Percentiles rank a stretch among this genome's conserved stretches.
Conservation (phyloP, 2,113 vertebrate genomes). For the Chunga burmeisteri region DNA sequence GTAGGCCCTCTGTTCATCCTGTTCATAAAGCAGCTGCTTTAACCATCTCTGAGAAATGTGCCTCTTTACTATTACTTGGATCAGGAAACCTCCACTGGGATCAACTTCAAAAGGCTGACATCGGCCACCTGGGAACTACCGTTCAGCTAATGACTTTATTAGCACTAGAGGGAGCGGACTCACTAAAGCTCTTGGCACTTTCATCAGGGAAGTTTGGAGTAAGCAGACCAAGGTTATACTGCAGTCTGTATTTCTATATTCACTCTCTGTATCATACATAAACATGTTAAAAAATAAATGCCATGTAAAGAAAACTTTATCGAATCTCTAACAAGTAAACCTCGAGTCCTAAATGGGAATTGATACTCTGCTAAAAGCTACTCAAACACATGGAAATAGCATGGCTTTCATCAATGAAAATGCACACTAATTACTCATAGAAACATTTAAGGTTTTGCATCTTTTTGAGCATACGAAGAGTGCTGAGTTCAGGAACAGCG, state of each 20-base stretch:
- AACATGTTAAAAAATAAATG: background rate
- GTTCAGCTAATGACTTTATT: background rate
- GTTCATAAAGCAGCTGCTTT: background rate
- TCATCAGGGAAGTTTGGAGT: accelerated
- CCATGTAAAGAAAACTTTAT: background rate
- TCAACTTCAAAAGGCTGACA: conserved; percentile 12
- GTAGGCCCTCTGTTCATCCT: conserved; percentile 8
- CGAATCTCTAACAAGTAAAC: background rate
- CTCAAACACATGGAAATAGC: accelerated
- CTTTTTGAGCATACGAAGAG: accelerated
- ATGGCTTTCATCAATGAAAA: accelerated
- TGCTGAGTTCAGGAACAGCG: accelerated
- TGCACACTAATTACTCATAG: accelerated
- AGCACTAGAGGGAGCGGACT: background rate
- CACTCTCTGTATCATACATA: background rate
- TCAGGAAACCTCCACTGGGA: background rate
- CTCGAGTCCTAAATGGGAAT: background rate
- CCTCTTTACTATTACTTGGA: background rate
- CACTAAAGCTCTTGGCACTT: accelerated
- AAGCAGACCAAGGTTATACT: accelerated
- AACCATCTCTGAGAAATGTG: background rate
- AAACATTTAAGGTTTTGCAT: no score
- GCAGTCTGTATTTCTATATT: accelerated
- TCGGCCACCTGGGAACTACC: background rate
- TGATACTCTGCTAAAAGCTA: background rate